phyloP scores from a whole-genome alignment of 2,797 vertebrate genomes.

The Scomberomorus guttatus region DNA sequence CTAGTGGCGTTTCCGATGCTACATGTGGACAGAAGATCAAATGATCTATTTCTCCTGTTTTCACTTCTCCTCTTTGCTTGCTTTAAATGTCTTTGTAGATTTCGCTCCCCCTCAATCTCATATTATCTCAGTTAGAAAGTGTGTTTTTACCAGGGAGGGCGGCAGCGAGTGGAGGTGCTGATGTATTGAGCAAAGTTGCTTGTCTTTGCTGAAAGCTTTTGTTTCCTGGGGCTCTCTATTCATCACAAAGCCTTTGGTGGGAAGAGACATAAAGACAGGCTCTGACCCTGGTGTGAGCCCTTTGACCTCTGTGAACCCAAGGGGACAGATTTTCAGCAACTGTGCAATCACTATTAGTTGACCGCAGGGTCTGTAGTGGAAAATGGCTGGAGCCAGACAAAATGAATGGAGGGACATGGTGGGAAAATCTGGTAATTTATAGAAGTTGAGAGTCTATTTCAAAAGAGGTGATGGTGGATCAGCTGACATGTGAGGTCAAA shows the following conservation, averaged over 20 bases:
- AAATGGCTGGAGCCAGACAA: constrained; percentile 84
- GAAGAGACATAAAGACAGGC: constrained; percentile 92
- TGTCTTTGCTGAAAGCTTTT: constrained; percentile 92
- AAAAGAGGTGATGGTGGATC: constrained; percentile 93
- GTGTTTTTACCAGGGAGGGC: constrained; percentile 86
- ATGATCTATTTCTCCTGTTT: constrained; percentile 40
- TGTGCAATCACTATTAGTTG: constrained; percentile 89
- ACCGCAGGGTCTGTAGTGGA: constrained; percentile 86
- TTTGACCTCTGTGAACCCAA: constrained; percentile 95
- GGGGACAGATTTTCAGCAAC: constrained; percentile 92
- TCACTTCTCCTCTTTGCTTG: constrained; percentile 52
- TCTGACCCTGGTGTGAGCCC: constrained; percentile 92
- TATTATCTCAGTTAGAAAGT: constrained; percentile 87
- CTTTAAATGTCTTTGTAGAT: constrained; percentile 69
- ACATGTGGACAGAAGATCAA: constrained; percentile 54
- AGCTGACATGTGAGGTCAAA: constrained; percentile 94
- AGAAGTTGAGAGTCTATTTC: constrained; percentile 96
- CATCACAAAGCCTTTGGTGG: constrained; percentile 98
- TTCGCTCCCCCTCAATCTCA: constrained; percentile 66
- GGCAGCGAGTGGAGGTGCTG: constrained; percentile 90
- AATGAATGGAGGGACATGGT: constrained; percentile 90
- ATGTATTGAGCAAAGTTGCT: constrained; percentile 96
- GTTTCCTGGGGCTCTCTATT: constrained; percentile 93
- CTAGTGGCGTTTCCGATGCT: constrained; percentile 43
- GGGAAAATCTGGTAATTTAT: constrained; percentile 96